phyloP scores from a whole-genome alignment of 2,797 vertebrate species.

The Rhyacichthys aspro region DNA sequence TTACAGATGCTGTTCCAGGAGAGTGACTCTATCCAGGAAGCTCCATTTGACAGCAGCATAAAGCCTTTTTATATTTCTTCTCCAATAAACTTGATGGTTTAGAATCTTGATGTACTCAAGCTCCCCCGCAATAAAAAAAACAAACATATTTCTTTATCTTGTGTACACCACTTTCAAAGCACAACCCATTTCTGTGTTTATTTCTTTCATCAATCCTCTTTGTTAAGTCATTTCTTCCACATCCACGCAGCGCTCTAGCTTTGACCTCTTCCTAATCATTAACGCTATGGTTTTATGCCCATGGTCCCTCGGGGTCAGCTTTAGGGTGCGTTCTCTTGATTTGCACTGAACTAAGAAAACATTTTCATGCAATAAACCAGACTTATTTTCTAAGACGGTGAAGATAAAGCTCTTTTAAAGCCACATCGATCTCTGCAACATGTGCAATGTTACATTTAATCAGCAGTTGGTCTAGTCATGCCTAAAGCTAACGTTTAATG shows the following conservation, averaged over 20 bases:
- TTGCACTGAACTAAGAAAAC: background rate
- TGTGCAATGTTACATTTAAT: constrained; percentile 3
- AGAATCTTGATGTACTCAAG: background rate
- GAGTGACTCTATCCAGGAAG: constrained; percentile 10
- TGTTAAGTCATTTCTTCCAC: background rate
- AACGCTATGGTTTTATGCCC: background rate
- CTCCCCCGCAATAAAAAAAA: background rate
- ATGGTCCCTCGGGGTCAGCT: background rate
- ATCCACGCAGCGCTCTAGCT: background rate
- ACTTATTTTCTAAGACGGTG: too few relatives aligned
- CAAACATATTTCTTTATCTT: background rate
- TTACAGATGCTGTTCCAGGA: constrained; percentile 8
- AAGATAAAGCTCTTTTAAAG: too few relatives aligned
- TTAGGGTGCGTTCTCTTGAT: background rate
- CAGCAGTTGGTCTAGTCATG: background rate
- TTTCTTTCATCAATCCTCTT: too few relatives aligned
- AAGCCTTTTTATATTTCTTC: background rate
- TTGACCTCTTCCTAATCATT: background rate
- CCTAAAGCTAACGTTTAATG: constrained; percentile 2
- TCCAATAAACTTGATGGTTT: background rate
- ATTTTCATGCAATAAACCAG: background rate
- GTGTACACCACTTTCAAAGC: background rate
- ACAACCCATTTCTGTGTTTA: constrained; percentile 4
- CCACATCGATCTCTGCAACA: background rate
- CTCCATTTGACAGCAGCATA: constrained; percentile 1